A percentile compares a stretch with the other conserved stretches of the same genome.
phyloP scores from a whole-genome alignment of 2,888 invertebrate species.

The Cosmopolites sordidus region DNA sequence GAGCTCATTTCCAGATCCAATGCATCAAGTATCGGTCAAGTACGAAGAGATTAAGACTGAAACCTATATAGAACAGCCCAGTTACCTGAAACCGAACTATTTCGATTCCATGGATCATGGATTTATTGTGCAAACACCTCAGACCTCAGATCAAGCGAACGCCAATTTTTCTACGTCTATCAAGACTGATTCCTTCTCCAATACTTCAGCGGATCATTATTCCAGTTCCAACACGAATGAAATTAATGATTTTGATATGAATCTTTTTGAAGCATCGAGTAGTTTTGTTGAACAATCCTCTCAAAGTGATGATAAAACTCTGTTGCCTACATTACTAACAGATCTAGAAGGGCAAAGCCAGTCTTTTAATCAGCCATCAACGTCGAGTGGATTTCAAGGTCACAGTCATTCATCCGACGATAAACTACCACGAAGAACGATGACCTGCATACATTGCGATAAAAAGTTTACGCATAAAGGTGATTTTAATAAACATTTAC shows the following conservation, averaged over 20 bases:
- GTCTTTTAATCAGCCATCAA: constrained; percentile 32
- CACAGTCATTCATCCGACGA: constrained; percentile 23
- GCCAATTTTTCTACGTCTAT: background rate
- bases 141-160: too few relatives aligned
- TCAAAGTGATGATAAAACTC: background rate
- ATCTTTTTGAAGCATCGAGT: background rate
- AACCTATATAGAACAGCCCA: background rate
- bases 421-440: constrained; percentile 25
- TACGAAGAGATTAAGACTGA: constrained; percentile 4
- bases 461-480: constrained; percentile 45
- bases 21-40: background rate
- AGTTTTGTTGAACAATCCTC: background rate
- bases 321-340: background rate
- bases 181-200: background rate
- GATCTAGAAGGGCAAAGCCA: background rate
- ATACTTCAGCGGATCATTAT: too few relatives aligned
- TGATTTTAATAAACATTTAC: constrained; percentile 44
- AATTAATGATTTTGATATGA: too few relatives aligned
- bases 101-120: background rate
- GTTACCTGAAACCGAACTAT: background rate
- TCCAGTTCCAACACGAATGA: too few relatives aligned
- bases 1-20: background rate
- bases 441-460: constrained; percentile 40
- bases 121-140: background rate
- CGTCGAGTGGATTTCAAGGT: constrained; percentile 21